phyloP scores from a whole-genome alignment of 2,797 vertebrate species.

The Antrozous pallidus region DNA sequence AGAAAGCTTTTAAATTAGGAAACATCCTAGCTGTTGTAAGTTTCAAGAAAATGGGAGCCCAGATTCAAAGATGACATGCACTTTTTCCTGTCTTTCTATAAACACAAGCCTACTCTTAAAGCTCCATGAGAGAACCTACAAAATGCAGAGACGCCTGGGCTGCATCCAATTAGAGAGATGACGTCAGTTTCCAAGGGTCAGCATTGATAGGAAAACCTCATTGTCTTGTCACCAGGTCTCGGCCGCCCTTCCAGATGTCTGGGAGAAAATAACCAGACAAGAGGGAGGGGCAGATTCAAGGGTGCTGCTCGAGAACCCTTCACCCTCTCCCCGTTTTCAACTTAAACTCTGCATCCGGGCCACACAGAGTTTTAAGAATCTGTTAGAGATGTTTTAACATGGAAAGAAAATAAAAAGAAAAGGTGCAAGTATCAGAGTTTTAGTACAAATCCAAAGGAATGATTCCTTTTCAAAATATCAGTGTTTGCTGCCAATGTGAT shows the following conservation, averaged over 20 bases:
- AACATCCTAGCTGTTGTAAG: neutral
- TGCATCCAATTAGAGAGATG: neutral
- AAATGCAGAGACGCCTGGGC: conserved; percentile 15
- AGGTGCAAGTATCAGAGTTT: neutral
- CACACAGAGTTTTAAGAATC: neutral
- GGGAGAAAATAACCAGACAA: conserved; percentile 40
- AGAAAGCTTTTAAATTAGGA: neutral
- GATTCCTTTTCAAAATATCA: conserved; percentile 2
- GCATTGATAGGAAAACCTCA: neutral
- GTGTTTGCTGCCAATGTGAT: neutral
- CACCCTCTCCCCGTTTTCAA: neutral
- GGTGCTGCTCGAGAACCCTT: neutral
- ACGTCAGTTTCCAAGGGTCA: neutral
- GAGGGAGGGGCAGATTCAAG: neutral
- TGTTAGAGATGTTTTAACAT: neutral
- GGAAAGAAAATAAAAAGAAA: neutral
- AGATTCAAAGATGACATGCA: neutral
- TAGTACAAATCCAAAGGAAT: neutral
- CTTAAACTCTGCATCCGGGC: neutral
- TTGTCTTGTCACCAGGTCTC: neutral
- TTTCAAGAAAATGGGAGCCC: neutral
- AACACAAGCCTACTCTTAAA: neutral
- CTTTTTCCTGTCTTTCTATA: neutral
- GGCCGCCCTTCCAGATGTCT: neutral
- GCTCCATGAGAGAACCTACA: neutral